A percentile compares a stretch with the other conserved stretches of the same genome.
phyloP scores from a whole-genome alignment of 2,797 vertebrate genomes.

The Furcifer pardalis region DNA sequence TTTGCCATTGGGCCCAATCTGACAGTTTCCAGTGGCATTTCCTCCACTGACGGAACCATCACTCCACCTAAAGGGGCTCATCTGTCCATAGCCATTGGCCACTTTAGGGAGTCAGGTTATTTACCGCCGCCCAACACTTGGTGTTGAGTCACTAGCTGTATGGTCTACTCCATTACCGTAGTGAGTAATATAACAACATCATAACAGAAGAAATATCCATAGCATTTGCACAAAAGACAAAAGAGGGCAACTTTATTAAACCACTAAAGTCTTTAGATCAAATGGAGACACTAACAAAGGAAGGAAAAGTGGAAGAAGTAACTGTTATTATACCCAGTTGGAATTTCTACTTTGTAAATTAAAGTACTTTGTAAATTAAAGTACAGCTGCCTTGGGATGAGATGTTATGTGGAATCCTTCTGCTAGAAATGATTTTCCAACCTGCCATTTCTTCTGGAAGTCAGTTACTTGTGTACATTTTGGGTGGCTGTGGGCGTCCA shows the following conservation, averaged over 20 bases:
- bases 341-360: constrained; percentile 54
- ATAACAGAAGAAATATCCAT: constrained; percentile 31
- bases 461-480: constrained; percentile 33
- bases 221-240: neutral
- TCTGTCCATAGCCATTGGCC: too few species aligned
- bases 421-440: constrained; percentile 56
- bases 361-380: constrained; percentile 51
- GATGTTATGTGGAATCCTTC: constrained; percentile 29
- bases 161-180: too few species aligned
- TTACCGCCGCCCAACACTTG: too few species aligned
- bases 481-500: constrained; percentile 27
- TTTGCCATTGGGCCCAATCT: too few species aligned
- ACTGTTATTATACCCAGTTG: constrained; percentile 13
- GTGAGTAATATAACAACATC: neutral
- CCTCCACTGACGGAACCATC: too few species aligned
- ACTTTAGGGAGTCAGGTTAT: too few species aligned
- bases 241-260: constrained; percentile 17
- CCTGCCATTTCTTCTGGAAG: constrained; percentile 38
- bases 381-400: constrained; percentile 43
- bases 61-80: too few species aligned
- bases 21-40: too few species aligned
- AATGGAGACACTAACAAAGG: constrained; percentile 26
- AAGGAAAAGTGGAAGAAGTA: constrained; percentile 22
- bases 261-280: constrained; percentile 36
- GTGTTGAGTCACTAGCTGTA: too few species aligned